Base-by-base conservation (phyloP, 1,140 invertebrate genomes). In the Zaprionus africanus region DNA sequence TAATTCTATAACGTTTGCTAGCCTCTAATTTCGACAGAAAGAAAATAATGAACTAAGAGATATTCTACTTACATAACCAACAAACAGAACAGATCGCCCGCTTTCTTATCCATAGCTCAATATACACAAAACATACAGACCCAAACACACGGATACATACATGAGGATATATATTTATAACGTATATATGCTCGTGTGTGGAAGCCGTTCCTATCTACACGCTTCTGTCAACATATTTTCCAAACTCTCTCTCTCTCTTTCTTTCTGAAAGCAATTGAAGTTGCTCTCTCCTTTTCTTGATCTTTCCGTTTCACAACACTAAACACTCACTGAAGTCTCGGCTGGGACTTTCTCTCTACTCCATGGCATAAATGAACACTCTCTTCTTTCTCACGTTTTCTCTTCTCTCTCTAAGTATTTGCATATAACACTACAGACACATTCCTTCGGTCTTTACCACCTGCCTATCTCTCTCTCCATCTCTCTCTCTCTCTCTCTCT, bases 21-120 rank as follows among this genome's bases (percentile, higher is more conserved):
- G 51, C 12, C 13, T 22, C 17, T 19, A 12, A 49, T 17, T 17
- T 22, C 12, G 4, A 53, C n/a, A 64, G 13, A 22, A 12, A 17
- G 24, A 54, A 53, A 12, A 38, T 38, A 31, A 11, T 24, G 22
- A 41, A 57, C 34, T n/a, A 66, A 57, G 17, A 57, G 53, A 65
- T 56, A 61, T 41, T 15, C 34, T 51, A 65, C 41, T 17, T 46
- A 46, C 43, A 17, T 26, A 71, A 26, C 15, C 13, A 22, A 28
- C 24, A 59, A 31, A 59, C 36, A 59, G 54, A 66, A 72, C 63
- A 66, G 56, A 38, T 71, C 69, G 41, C 43, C 63, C 38, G 46
- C 43, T 54, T 56, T 41, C 53, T 43, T 43, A 38, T 57, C 19
- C 63, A 57, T 57, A 7, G 38, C n/a, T 41, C 34, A 34, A 54